Evolutionary conservation across 2,113 vertebrate genomes (phyloP).

Genomic region (Chaenocephalus aceratus): DNA sequence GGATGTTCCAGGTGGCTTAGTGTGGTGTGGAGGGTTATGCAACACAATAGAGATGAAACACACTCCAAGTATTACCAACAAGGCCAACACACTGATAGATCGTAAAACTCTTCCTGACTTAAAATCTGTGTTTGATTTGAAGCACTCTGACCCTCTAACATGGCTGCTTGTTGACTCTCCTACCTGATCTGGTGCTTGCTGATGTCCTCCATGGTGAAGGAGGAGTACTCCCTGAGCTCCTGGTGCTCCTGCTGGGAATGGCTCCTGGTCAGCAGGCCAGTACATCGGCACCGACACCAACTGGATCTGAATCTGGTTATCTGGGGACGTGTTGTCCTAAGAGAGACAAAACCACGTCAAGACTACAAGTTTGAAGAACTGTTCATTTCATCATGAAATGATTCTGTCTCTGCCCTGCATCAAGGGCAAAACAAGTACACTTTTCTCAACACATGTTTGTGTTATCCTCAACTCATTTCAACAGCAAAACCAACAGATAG

Average conservation of each 20-base stretch:
- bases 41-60: neutral
- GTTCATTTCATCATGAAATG: neutral
- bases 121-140: too few relatives aligned
- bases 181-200: conserved; percentile 90
- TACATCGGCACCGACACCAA: conserved; percentile 91
- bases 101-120: too few relatives aligned
- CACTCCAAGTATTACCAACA: neutral
- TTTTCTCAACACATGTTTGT: neutral
- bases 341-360: neutral
- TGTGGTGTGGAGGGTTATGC: too few relatives aligned
- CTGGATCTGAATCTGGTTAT: conserved; percentile 90
- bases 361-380: neutral
- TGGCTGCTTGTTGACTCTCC: neutral
- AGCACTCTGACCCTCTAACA: too few relatives aligned
- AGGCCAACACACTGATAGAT: too few relatives aligned
- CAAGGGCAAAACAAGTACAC: neutral
- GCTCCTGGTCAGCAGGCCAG: conserved; percentile 85
- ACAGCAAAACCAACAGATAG: neutral
- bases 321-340: conserved; percentile 90
- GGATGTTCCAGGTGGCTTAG: too few relatives aligned
- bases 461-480: neutral
- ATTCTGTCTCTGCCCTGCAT: neutral
- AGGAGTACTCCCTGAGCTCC: conserved; percentile 88
- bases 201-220: conserved; percentile 96
- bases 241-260: conserved; percentile 70